Conservation (phyloP, 92 coral and sea anemone species). For the Zoanthus sansibaricus region DNA sequence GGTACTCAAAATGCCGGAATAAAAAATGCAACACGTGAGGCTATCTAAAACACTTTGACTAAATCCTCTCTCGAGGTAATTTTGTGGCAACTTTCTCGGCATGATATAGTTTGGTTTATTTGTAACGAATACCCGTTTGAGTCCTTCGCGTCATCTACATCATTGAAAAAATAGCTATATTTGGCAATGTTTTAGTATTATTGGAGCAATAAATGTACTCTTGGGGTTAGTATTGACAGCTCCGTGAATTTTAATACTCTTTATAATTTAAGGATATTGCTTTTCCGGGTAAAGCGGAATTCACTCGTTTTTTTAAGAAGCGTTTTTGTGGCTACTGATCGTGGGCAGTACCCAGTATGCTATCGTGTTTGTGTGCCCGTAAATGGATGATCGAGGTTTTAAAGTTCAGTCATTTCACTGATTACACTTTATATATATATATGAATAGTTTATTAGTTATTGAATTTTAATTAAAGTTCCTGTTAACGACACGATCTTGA, state of each 20-base stretch:
- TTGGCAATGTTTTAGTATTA: neutral
- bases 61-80: neutral
- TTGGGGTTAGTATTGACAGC: neutral
- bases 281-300: no score
- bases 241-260: neutral
- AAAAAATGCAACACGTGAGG: neutral
- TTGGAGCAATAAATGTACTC: neutral
- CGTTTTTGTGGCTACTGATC: no score
- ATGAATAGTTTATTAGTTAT: no score
- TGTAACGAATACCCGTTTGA: neutral
- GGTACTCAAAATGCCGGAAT: neutral
- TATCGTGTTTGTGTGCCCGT: no score
- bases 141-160: neutral
- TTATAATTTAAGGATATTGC: no score
- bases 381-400: no score
- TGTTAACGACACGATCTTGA: no score
- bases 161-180: neutral
- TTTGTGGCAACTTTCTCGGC: neutral
- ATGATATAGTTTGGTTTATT: neutral
- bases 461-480: no score
- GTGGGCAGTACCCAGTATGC: no score
- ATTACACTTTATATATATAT: no score
- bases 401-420: no score
- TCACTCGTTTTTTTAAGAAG: no score
- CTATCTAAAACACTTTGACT: constrained; percentile 22